phyloP scores from a whole-genome alignment of 2,113 vertebrate genomes.

The Plectropomus leopardus region DNA sequence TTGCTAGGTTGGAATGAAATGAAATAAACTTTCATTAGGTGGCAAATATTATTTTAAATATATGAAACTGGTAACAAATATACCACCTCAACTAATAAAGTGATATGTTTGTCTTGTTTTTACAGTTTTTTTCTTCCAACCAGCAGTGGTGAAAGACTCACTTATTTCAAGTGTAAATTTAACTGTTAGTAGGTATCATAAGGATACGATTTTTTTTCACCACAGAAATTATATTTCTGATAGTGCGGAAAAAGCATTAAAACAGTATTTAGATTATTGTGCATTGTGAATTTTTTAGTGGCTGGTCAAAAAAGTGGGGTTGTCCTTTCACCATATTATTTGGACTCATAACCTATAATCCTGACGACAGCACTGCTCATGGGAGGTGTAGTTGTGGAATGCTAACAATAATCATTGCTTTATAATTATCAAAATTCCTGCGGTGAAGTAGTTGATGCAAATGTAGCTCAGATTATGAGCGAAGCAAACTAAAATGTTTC shows the following conservation, averaged over 20 bases:
- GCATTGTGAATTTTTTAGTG: not conserved
- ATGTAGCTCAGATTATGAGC: not conserved
- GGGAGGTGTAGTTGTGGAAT: not conserved
- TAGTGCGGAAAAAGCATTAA: not conserved
- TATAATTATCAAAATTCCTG: not conserved
- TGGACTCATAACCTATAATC: not conserved
- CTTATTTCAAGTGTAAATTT: not conserved
- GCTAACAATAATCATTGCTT: not conserved
- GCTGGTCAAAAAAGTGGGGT: not conserved
- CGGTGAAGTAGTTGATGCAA: not conserved
- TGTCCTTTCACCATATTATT: not conserved
- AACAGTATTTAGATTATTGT: not conserved
- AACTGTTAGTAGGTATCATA: not conserved
- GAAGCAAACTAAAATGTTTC: not conserved
- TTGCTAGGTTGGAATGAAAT: too few species aligned
- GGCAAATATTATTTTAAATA: too few species aligned
- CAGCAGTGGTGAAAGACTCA: not conserved
- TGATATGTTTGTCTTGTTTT: not conserved
- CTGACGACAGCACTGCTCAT: not conserved
- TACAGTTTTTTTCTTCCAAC: not conserved
- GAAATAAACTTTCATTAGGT: too few species aligned
- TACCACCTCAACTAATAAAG: too few species aligned
- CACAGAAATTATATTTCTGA: not conserved
- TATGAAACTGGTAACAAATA: too few species aligned
- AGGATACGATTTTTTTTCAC: not conserved